Evolutionary conservation across 2,113 vertebrate genomes (phyloP).

Genomic region (Aptenodytes patagonicus): DNA sequence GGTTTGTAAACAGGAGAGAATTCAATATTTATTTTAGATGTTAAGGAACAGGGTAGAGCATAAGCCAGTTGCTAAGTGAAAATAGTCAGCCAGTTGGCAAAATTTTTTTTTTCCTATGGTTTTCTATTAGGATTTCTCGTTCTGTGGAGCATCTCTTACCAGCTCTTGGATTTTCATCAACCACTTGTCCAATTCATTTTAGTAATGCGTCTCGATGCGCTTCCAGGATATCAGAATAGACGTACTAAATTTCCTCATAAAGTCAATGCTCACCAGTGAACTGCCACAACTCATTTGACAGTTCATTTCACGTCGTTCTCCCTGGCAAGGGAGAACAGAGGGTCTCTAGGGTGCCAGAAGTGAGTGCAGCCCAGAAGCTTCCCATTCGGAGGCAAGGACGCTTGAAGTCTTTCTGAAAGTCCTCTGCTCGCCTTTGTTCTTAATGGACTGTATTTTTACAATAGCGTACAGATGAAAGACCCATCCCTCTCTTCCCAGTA

Average conservation of each 20-base stretch:
- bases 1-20: conserved; percentile 8
- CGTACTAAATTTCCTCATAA: neutral
- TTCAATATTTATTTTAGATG: conserved; percentile 39
- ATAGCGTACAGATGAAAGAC: neutral
- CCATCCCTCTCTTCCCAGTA: neutral
- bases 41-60: neutral
- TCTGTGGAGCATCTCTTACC: neutral
- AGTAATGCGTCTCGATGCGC: neutral
- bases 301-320: neutral
- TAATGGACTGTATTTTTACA: neutral
- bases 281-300: neutral
- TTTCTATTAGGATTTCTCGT: neutral
- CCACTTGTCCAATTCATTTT: neutral
- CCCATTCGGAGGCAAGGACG: neutral
- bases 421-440: neutral
- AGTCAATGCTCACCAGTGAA: neutral
- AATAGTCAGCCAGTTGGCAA: neutral
- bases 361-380: neutral
- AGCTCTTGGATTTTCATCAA: neutral
- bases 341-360: neutral
- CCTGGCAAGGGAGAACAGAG: neutral
- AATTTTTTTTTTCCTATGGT: neutral
- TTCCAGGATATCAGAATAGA: neutral
- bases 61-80: neutral
- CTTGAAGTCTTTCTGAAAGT: neutral